Percentiles rank a stretch among this genome's conserved stretches.
Evolutionary conservation across 2,113 vertebrate genomes (phyloP).

Genomic region (Vanacampus margaritifer): DNA sequence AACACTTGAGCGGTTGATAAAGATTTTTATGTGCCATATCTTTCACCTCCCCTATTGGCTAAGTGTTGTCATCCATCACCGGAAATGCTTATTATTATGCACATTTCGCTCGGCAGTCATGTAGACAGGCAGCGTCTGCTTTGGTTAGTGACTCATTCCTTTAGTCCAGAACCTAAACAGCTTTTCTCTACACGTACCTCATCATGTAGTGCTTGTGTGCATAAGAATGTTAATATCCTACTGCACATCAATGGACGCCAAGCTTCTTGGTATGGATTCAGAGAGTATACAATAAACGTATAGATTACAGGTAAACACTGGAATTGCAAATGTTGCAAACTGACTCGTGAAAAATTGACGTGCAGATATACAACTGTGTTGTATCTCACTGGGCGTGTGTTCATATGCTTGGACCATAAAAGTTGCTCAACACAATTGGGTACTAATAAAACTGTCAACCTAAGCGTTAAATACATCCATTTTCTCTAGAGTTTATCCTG

Average conservation of each 20-base stretch:
- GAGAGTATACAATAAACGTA: background rate
- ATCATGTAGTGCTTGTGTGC: background rate
- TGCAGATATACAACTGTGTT: too few relatives aligned
- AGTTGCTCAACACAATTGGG: background rate
- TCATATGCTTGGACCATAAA: background rate
- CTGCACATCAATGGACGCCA: background rate
- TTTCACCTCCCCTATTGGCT: background rate
- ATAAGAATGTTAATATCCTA: background rate
- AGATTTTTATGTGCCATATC: background rate
- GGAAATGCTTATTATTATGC: conserved; percentile 11
- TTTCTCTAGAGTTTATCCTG: background rate
- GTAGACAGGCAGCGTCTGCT: conserved; percentile 18
- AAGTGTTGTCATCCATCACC: conserved; percentile 11
- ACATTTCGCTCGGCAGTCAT: conserved; percentile 18
- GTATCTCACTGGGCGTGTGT: background rate
- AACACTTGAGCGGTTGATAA: background rate
- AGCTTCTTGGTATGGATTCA: background rate
- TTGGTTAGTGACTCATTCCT: conserved; percentile 9
- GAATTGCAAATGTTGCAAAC: background rate
- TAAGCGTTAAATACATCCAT: background rate
- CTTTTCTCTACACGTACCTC: background rate
- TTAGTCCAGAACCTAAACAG: conserved; percentile 3
- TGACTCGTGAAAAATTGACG: too few relatives aligned
- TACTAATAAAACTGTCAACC: background rate
- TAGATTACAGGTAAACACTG: background rate